Percentiles rank a stretch among this genome's conserved stretches.
These are phyloP conservation scores for Pseudocheirus occidentalis DNA, from an alignment of 2,797 vertebrate species.

Conservation along the genomic window DNA sequence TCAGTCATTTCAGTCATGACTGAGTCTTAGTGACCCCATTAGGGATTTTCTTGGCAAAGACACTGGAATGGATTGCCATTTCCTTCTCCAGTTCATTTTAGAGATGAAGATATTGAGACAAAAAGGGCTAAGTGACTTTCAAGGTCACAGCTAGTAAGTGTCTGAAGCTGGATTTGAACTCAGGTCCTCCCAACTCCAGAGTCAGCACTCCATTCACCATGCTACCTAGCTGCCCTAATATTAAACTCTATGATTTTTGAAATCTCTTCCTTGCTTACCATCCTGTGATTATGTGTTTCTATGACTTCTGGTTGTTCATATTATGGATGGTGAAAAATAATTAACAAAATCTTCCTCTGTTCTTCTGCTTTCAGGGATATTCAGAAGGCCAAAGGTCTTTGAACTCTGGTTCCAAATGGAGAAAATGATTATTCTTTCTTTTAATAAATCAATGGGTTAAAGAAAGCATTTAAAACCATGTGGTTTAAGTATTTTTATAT, in stretches of 20 bases:
- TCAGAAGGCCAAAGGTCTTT: not conserved
- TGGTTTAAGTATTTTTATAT: not conserved
- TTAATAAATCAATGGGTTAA: slow-evolving; percentile 47
- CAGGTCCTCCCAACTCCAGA: not conserved
- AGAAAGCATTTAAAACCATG: slow-evolving; percentile 38
- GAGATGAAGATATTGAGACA: not conserved
- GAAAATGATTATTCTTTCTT: not conserved
- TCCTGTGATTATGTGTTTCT: not conserved
- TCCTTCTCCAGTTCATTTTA: not conserved
- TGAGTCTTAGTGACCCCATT: not conserved
- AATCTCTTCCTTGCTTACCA: not conserved
- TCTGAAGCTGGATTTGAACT: not conserved
- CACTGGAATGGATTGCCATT: not conserved
- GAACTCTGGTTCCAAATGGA: slow-evolving; percentile 4
- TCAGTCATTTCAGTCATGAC: not conserved
- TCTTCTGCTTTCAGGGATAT: not conserved
- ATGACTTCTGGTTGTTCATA: not conserved
- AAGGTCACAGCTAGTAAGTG: not conserved
- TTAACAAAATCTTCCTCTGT: not conserved
- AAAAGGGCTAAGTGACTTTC: not conserved
- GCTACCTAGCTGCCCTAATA: not conserved
- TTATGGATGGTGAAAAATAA: not conserved
- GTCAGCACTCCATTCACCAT: not conserved
- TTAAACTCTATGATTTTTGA: not conserved
- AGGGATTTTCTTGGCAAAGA: not conserved